Base-by-base conservation (phyloP, 2,797 vertebrate genomes). In the Tenualosa ilisha region DNA sequence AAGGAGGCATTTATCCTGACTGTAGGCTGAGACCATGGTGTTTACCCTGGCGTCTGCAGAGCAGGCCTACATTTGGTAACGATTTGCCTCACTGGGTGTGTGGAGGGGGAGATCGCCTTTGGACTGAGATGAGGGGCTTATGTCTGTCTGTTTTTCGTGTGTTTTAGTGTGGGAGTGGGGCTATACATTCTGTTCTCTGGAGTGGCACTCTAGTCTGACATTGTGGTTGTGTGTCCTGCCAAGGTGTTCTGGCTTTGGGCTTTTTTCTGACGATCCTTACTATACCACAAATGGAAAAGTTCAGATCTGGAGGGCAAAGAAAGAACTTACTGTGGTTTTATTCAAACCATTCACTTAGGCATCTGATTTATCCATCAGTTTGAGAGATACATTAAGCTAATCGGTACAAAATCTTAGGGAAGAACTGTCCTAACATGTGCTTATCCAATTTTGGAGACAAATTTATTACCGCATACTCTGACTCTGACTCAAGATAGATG, bases 21-120 rank as follows among this genome's bases (percentile, higher is more conserved):
- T 68, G 75, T 68, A 83, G 84, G 26, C 26, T 43, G 8, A 83
- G 63, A 13, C 24, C 81, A 75, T 17, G 8, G 12, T 65, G 63
- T 86, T 86, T 81, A 53, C 54, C 20, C 87, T 82, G 82, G 63
- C 51, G 26, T 85, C 83, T 84, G 9, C 26, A 31, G 49, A 24
- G 15, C 15, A 81, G 15, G 20, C 6, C 79, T 56, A 31, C 54
- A 50, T 84, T 24, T 83, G 26, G 81, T 59, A 84, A 75, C 53
- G 20, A 84, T 54, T 84, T 68, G 56, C 68, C 37, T 79, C 26
- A 20, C 15, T 13, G 40, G 15, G 7, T 37, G 40, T 79, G 37
- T 46, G 43, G 72, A 43, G 37, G 37, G 40, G 37, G 31, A 75
- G 31, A 65, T 65, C 8, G 63, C 12, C 49, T 20, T 83, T 83